Evolutionary conservation across 2,888 invertebrate genomes (phyloP).

Genomic region (Cantharis lateralis): DNA sequence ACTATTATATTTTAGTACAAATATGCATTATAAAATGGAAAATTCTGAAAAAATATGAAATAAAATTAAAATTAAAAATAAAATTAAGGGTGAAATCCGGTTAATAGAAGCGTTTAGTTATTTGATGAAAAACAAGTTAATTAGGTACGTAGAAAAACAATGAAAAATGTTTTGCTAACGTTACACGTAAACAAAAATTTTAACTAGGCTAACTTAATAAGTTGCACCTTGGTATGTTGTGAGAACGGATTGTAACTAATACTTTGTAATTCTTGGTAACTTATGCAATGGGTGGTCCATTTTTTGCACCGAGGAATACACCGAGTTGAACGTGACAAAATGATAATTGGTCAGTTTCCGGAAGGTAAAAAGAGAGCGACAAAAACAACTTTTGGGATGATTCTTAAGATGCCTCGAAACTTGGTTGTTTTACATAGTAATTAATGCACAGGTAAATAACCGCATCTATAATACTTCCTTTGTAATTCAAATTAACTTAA

Average conservation of each 20-base stretch:
- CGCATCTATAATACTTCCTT: neutral
- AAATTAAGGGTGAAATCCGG: neutral
- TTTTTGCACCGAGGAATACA: slow-evolving; percentile 14
- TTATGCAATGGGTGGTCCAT: slow-evolving; percentile 35
- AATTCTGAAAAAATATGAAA: too few species aligned
- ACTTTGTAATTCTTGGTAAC: slow-evolving; percentile 33
- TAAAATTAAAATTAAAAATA: neutral
- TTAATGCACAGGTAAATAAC: neutral
- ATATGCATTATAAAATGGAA: too few species aligned
- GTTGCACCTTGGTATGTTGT: slow-evolving; percentile 20
- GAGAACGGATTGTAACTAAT: slow-evolving; percentile 18
- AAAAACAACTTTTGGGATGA: slow-evolving; percentile 14
- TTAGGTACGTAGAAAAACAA: neutral
- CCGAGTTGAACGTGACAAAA: slow-evolving; percentile 25
- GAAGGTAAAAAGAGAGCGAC: slow-evolving; percentile 20
- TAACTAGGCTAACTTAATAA: neutral
- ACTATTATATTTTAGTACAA: too few species aligned
- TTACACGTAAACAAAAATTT: neutral
- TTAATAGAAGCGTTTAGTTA: neutral
- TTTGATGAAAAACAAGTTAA: neutral
- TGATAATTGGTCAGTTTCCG: slow-evolving; percentile 28
- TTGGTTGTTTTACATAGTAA: slow-evolving; percentile 12
- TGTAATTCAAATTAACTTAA: neutral
- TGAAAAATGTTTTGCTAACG: neutral
- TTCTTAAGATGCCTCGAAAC: slow-evolving; percentile 11